These are phyloP conservation scores for Drosophila chauvacae DNA, from an alignment of 1,140 invertebrate genomes.

Conservation along the genomic window DNA sequence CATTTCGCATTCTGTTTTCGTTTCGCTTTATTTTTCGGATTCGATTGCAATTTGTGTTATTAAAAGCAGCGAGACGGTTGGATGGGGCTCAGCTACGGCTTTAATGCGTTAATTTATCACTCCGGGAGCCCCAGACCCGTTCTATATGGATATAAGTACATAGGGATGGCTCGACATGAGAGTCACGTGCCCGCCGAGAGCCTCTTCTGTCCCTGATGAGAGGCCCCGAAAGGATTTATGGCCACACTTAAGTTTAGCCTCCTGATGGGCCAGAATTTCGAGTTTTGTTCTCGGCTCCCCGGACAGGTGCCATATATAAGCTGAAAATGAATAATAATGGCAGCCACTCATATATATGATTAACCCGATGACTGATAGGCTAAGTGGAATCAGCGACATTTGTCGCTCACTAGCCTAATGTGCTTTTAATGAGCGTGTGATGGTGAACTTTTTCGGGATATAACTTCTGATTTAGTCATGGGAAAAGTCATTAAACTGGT, in stretches of 20 bases:
- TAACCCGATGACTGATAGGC: constrained; percentile 49
- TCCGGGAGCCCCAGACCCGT: constrained; percentile 8
- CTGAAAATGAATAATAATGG: constrained; percentile 52
- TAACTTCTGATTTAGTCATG: not conserved
- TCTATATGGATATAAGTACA: not conserved
- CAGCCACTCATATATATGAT: constrained; percentile 39
- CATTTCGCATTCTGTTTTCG: constrained; percentile 73
- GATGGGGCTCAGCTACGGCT: constrained; percentile 7
- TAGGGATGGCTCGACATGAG: constrained; percentile 12
- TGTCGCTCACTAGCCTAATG: constrained; percentile 26
- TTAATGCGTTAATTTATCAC: constrained; percentile 55
- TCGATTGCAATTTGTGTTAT: constrained; percentile 81
- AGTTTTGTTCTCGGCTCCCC: constrained; percentile 21
- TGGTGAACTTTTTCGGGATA: constrained; percentile 19
- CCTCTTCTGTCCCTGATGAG: constrained; percentile 29
- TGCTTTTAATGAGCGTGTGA: constrained; percentile 36
- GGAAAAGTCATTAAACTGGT: constrained; percentile 7
- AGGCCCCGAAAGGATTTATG: constrained; percentile 45
- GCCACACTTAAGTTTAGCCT: constrained; percentile 31
- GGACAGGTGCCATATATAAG: constrained; percentile 45
- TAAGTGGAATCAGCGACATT: constrained; percentile 32
- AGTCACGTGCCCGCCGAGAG: constrained; percentile 40
- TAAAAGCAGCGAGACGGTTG: constrained; percentile 61
- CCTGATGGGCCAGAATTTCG: constrained; percentile 25
- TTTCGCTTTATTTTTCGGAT: constrained; percentile 55